Evolutionary conservation across 2,113 vertebrate species (phyloP), one percentile per base, ranked within the genome.

Genomic region (Sisor rabdophorus): DNA sequence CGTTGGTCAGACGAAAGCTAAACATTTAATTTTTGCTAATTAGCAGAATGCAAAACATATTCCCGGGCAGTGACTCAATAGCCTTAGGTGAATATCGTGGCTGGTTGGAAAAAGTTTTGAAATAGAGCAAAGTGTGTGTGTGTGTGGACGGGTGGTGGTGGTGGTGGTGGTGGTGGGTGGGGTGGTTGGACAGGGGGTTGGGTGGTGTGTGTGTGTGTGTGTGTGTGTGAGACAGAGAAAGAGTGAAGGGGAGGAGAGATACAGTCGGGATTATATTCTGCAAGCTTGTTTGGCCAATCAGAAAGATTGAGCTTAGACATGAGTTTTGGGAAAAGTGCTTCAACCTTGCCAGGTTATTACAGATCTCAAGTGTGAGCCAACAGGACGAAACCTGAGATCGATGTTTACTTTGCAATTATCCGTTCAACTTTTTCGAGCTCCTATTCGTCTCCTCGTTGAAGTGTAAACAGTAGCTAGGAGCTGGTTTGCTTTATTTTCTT

Each of bases 11-110:
- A 68, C 69, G 53, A 73, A 81, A 72, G 79, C 75, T 71, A 84
- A 84, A 84, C 73, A 80, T 84, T 80, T 82, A 9, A 80, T 85
- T 83, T 75, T 59, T 68, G 71, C 75, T 80, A 80, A 84, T 86
- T 83, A 81, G 71, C 64, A 85, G 10, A 86, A 86, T 80, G 72
- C 44, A 81, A 84, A 82, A 82, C 85, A 82, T 80, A 82, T 85
- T 83, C 73, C 79, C 56, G 64, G 80, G 77, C 79, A 77, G 56
- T 65, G 73, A 85, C 73, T 82, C 79, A 79, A 80, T 54, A 28
- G 58, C 84, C 78, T 83, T 59, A 82, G 81, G 84, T 83, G 75
- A 78, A 61, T 71, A 73, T 53, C 54, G 56, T 73, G 75, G 71
- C 75, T 73, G 73, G 20, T 76, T 81, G 79, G 83, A 80, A 86